phyloP scores from a whole-genome alignment of 2,888 invertebrate species.

The Synergus japonicus region DNA sequence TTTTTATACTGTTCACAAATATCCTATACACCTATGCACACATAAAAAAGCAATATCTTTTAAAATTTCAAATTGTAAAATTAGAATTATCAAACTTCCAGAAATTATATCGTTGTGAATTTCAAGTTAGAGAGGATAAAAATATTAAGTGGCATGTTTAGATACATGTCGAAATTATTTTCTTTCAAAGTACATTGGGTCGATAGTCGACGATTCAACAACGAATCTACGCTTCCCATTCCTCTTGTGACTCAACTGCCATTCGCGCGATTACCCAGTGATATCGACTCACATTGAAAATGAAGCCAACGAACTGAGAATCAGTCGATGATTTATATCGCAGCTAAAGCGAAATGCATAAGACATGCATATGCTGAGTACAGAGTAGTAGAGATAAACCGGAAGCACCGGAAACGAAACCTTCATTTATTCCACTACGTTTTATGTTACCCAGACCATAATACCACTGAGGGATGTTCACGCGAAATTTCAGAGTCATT shows the following conservation, averaged over 20 bases:
- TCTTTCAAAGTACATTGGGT: slow-evolving; percentile 2
- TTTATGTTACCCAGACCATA: slow-evolving; percentile 24
- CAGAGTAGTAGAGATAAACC: slow-evolving; percentile 27
- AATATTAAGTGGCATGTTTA: not conserved
- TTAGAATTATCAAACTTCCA: not conserved
- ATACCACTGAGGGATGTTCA: slow-evolving; percentile 12
- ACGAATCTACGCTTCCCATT: slow-evolving; percentile 23
- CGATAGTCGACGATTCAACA: slow-evolving; percentile 26
- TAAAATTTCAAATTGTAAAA: too few relatives aligned
- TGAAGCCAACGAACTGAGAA: slow-evolving; percentile 33
- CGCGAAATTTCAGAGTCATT: slow-evolving; percentile 28
- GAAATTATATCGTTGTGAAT: not conserved
- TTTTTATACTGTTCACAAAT: not conserved
- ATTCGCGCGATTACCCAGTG: slow-evolving; percentile 24
- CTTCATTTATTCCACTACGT: slow-evolving; percentile 29
- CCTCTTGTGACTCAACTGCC: not conserved
- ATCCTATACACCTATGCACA: not conserved
- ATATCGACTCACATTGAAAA: slow-evolving; percentile 37
- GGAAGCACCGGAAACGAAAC: slow-evolving; percentile 27
- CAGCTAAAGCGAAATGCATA: slow-evolving; percentile 22
- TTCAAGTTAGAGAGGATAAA: not conserved
- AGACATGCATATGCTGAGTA: slow-evolving; percentile 20
- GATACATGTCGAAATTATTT: not conserved
- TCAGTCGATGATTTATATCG: slow-evolving; percentile 34
- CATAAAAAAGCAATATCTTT: slow-evolving; percentile 4